Conservation (phyloP, 2,888 invertebrate species). For the Zaprionus bogoriensis region DNA sequence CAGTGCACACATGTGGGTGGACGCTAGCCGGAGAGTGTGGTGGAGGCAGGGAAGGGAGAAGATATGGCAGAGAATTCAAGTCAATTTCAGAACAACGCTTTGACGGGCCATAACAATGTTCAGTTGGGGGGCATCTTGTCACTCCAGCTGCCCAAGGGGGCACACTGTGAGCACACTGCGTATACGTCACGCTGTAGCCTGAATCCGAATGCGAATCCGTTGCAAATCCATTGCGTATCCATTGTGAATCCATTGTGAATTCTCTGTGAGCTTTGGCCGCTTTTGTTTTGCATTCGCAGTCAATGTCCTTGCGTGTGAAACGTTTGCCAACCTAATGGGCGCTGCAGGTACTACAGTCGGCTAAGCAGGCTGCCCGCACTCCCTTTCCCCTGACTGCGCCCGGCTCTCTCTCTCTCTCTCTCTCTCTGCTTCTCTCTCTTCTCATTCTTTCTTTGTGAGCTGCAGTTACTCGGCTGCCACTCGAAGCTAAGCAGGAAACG, state of each 20-base stretch:
- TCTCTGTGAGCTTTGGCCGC: not conserved
- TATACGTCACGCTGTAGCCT: constrained; percentile 6
- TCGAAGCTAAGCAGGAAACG: constrained; percentile 73
- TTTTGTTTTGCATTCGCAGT: constrained; percentile 25
- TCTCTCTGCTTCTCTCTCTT: not conserved
- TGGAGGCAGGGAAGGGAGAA: not conserved
- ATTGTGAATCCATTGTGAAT: too few relatives aligned
- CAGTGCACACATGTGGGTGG: too few relatives aligned
- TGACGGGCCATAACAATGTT: constrained; percentile 7
- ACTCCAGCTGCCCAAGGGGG: not conserved
- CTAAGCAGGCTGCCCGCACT: constrained; percentile 5
- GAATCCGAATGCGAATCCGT: not conserved
- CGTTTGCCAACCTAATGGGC: constrained; percentile 45
- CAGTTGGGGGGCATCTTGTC: constrained; percentile 12
- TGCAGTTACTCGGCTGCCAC: constrained; percentile 59
- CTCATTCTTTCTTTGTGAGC: not conserved
- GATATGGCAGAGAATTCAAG: not conserved
- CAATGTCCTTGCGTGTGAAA: constrained; percentile 14
- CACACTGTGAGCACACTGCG: not conserved
- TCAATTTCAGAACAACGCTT: not conserved
- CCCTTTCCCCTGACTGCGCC: not conserved
- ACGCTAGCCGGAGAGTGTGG: not conserved
- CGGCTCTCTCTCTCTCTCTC: not conserved
- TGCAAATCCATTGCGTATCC: too few relatives aligned
- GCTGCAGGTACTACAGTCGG: constrained; percentile 25